Evolutionary conservation across 2,888 invertebrate species (phyloP), one percentile per base, ranked within the genome.

Genomic region (Lithosia quadra): DNA sequence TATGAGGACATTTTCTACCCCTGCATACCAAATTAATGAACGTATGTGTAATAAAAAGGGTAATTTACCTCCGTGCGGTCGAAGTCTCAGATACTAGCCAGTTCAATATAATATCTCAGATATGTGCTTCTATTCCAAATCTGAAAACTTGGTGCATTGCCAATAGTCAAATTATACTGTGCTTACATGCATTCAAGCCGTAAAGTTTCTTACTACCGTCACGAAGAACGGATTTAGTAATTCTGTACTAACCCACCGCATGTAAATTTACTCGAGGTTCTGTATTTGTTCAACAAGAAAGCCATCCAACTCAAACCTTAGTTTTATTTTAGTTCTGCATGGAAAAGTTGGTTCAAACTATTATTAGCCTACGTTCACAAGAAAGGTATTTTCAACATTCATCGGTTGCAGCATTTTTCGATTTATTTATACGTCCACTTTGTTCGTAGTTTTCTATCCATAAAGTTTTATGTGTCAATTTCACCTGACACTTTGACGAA

Each of bases 251-350:
- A 0, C 21, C 15, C 15, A 36, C 53, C 55, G 63, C 28, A n/a
- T n/a, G 62, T n/a, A 55, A 55, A 53, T 53, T 63, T 21, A 63
- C 39, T 22, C n/a, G 24, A 36, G 13, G 24, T 57, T 64, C 57
- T 21, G 22, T 64, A 64, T 64, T 55, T 57, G 39, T 64, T 39
- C 11, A 49, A 21, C 58, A 33, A 65, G 36, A 58, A 65, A 43
- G 24, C 33, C 49, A 24, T 65, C 34, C 15, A 55, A 63, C 64
- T 65, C 24, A 21, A 43, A 49, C 43, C 21, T 4, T 28, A 65
- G 43, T 58, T 65, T 58, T 58, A 49, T 65, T 33, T 65, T 58
- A 24, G 57, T 58, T 65, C 57, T 33, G 21, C 58, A 49, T 9
- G 39, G 18, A 18, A 58, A 49, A 43, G 33, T 65, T 58, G 33